These are phyloP conservation scores for Sandelia bainsii DNA, from an alignment of 2,797 vertebrate species.

Conservation along the genomic window DNA sequence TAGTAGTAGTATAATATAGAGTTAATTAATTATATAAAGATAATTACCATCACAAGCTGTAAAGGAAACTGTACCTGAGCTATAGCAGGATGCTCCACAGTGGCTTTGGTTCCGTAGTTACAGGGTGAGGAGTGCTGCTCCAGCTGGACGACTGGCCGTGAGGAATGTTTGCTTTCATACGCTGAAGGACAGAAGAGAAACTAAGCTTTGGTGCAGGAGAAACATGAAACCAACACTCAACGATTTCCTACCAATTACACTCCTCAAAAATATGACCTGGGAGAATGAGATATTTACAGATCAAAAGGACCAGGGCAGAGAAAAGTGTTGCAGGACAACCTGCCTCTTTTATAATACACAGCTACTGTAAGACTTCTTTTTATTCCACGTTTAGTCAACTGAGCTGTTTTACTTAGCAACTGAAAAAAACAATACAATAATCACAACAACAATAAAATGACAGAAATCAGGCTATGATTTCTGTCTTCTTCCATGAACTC, in stretches of 20 bases:
- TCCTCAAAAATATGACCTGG: constrained; percentile 27
- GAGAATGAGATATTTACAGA: constrained; percentile 10
- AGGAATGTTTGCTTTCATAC: constrained; percentile 67
- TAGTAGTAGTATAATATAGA: not conserved
- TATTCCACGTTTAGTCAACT: not conserved
- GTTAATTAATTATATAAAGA: not conserved
- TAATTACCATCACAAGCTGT: not conserved
- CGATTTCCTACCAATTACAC: constrained; percentile 22
- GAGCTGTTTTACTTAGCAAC: not conserved
- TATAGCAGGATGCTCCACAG: constrained; percentile 79
- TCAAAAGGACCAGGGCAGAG: constrained; percentile 4
- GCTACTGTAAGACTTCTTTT: not conserved
- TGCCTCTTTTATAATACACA: constrained; percentile 1
- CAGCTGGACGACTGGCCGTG: constrained; percentile 75
- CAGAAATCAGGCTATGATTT: too few species aligned
- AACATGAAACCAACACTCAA: constrained; percentile 21
- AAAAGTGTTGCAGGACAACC: not conserved
- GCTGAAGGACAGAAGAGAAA: constrained; percentile 48
- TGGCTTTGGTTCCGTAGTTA: constrained; percentile 83
- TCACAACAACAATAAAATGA: too few species aligned
- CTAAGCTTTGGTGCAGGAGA: constrained; percentile 4
- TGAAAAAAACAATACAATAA: not conserved
- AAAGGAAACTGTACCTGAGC: constrained; percentile 82
- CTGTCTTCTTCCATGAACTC: too few species aligned
- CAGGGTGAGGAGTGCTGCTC: constrained; percentile 84